Evolutionary conservation across 2,797 vertebrate species (phyloP).

Genomic region (Enteromius mattozi): DNA sequence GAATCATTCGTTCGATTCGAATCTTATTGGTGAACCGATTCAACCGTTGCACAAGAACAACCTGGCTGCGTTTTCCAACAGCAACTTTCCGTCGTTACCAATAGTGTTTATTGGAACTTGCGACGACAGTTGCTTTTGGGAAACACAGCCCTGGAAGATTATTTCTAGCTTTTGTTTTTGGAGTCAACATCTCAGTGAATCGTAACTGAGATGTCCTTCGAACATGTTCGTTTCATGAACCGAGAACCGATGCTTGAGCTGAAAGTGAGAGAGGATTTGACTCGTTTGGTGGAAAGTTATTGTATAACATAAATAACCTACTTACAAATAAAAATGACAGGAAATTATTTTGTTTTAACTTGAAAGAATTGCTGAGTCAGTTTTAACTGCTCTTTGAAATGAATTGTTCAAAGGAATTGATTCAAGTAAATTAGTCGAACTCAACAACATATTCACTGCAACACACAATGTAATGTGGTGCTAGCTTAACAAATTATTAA

Average conservation of each 20-base stretch:
- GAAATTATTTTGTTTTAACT: too few species aligned
- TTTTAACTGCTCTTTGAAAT: background rate
- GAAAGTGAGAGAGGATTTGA: background rate
- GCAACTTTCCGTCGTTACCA: background rate
- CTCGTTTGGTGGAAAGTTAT: background rate
- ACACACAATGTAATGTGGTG: background rate
- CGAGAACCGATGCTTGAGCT: background rate
- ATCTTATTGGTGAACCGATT: background rate
- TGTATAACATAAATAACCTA: background rate
- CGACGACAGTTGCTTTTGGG: background rate
- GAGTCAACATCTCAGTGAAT: background rate
- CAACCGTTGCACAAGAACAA: background rate
- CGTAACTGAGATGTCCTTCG: background rate
- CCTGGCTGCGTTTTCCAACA: background rate
- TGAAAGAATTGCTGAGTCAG: background rate
- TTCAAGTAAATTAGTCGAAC: background rate
- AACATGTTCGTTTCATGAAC: background rate
- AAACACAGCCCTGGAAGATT: background rate
- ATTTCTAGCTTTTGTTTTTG: background rate
- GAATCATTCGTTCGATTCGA: background rate
- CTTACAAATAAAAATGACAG: background rate
- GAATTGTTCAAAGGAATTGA: background rate
- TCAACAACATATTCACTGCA: background rate
- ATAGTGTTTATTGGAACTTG: background rate
- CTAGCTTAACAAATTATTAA: background rate